Percentiles rank a stretch among this genome's conserved stretches.
These are phyloP conservation scores for Trididemnum clinides DNA, from an alignment of 23 tunicate genomes.

Conservation along the genomic window DNA sequence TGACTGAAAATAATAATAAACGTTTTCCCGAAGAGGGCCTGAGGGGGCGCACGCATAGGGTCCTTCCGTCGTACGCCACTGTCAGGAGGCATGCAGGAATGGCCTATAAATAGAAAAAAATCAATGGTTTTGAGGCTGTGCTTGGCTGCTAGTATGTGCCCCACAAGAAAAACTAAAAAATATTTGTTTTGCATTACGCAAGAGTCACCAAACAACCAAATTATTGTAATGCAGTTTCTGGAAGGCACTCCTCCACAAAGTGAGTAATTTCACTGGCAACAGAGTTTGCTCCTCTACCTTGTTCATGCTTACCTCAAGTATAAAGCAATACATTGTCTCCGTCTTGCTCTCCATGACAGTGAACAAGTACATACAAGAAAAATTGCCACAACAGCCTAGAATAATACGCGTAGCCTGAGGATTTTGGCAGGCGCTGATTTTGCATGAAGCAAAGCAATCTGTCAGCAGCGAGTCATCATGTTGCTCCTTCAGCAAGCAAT, in stretches of 20 bases:
- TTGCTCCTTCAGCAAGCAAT: constrained; percentile 9
- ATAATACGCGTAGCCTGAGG: constrained; percentile 6
- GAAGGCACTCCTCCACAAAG: background rate
- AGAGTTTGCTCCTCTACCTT: constrained; percentile 29
- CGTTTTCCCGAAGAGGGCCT: too few relatives aligned
- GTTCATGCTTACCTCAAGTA: constrained; percentile 31
- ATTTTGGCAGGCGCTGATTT: constrained; percentile 18
- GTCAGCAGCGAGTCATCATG: constrained; percentile 30
- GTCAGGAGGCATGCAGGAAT: constrained; percentile 34
- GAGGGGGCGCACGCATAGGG: too few relatives aligned
- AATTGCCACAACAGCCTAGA: constrained; percentile 20
- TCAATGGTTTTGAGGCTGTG: background rate
- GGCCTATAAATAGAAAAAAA: constrained; percentile 15
- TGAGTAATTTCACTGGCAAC: constrained; percentile 19
- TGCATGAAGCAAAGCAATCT: constrained; percentile 26
- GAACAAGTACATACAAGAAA: constrained; percentile 7
- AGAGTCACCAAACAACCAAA: constrained; percentile 12
- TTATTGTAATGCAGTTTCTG: background rate
- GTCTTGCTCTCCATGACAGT: background rate
- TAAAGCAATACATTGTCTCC: constrained; percentile 3
- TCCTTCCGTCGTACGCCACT: too few relatives aligned
- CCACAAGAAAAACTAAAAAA: constrained; percentile 7
- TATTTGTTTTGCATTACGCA: constrained; percentile 25
- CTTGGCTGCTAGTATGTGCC: constrained; percentile 19
- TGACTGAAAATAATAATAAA: too few relatives aligned